These are phyloP conservation scores for Epinephelus fuscoguttatus DNA, from an alignment of 2,113 vertebrate species.

Conservation along the genomic window DNA sequence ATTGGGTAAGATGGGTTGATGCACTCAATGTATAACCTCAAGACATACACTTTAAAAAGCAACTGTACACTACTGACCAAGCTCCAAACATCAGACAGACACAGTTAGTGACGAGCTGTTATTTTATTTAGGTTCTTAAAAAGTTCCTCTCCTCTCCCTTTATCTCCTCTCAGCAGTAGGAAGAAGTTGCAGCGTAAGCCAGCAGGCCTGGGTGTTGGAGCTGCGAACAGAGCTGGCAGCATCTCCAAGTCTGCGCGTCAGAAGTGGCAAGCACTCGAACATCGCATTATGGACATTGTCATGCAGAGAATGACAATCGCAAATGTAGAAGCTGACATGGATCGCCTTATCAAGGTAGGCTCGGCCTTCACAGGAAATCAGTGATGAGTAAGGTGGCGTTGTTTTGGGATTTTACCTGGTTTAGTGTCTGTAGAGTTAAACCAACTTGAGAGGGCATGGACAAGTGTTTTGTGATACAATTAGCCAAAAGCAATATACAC, in stretches of 20 bases:
- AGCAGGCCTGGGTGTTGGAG: conserved; percentile 55
- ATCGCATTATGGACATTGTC: conserved; percentile 93
- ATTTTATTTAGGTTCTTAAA: background rate
- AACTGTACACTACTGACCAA: background rate
- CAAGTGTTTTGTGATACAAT: background rate
- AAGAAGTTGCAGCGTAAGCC: conserved; percentile 93
- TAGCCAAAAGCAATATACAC: background rate
- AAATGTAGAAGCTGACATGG: conserved; percentile 97
- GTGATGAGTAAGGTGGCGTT: background rate
- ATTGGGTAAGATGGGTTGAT: conserved; percentile 50
- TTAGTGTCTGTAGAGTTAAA: background rate
- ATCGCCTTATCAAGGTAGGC: conserved; percentile 93
- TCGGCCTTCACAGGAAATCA: background rate
- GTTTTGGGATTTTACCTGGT: background rate
- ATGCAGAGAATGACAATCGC: conserved; percentile 97
- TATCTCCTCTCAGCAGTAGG: conserved; percentile 71
- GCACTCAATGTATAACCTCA: background rate
- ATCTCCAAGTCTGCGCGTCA: conserved; percentile 92
- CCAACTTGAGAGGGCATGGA: background rate
- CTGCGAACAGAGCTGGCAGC: conserved; percentile 76
- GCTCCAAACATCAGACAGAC: background rate
- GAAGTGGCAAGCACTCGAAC: conserved; percentile 96
- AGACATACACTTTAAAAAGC: background rate
- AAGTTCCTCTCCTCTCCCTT: background rate
- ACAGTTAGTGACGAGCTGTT: background rate